Evolutionary conservation across 1,140 invertebrate genomes (phyloP).

Genomic region (Brachionus paranguensis): DNA sequence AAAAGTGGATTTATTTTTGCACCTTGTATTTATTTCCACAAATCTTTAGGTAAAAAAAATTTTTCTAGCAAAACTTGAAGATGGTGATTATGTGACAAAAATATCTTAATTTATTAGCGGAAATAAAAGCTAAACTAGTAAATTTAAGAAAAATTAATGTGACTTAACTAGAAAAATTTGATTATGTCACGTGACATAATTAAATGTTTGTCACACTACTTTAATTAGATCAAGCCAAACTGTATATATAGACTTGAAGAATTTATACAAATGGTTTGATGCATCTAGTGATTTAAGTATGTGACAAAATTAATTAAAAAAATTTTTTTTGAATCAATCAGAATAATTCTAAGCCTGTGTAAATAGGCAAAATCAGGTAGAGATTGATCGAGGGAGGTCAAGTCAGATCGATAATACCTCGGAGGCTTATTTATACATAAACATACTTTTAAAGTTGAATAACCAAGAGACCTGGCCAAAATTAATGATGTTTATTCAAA

Average conservation of each 20-base stretch:
- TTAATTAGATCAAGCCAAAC: too few relatives aligned
- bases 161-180: not conserved
- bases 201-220: not conserved
- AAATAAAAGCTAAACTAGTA: too few relatives aligned
- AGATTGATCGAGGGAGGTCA: not conserved
- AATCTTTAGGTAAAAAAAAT: too few relatives aligned
- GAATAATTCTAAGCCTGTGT: not conserved
- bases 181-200: not conserved
- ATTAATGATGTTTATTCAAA: not conserved
- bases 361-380: not conserved
- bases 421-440: not conserved
- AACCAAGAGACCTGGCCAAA: constrained; percentile 1
- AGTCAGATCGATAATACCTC: not conserved
- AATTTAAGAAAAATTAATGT: not conserved
- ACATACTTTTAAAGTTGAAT: constrained; percentile 4
- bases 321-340: not conserved
- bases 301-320: not conserved
- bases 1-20: too few relatives aligned
- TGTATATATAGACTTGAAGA: not conserved
- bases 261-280: not conserved
- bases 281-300: not conserved
- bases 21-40: too few relatives aligned
- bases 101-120: too few relatives aligned
- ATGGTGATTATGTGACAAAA: too few relatives aligned
- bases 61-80: too few relatives aligned